Conservation (phyloP, 2,888 invertebrate species). For the Synanthedon andrenaeformis region DNA sequence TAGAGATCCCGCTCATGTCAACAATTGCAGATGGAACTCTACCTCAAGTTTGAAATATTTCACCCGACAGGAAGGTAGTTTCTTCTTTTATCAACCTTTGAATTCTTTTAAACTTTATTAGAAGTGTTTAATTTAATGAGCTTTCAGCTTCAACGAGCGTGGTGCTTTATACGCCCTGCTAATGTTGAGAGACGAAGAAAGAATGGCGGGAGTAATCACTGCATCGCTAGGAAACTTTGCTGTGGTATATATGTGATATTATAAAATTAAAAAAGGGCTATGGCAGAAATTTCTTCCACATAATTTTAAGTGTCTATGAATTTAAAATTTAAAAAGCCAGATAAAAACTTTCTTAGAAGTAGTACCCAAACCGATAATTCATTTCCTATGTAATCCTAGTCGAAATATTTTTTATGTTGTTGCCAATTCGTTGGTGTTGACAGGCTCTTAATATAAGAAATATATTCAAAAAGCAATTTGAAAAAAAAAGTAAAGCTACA, state of each 20-base stretch:
- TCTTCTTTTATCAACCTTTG: neutral
- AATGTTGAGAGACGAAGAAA: constrained; percentile 76
- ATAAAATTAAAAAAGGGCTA: neutral
- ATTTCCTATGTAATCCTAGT: too few relatives aligned
- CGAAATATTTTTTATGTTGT: too few relatives aligned
- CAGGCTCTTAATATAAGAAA: too few relatives aligned
- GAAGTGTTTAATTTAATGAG: neutral
- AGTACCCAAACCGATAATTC: too few relatives aligned
- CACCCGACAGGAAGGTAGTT: constrained; percentile 86
- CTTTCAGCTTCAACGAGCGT: constrained; percentile 84
- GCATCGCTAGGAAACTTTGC: constrained; percentile 95
- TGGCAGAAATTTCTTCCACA: too few relatives aligned
- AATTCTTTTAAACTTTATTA: neutral
- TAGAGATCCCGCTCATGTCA: constrained; percentile 80
- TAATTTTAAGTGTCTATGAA: neutral
- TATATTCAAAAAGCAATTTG: too few relatives aligned
- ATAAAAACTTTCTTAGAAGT: too few relatives aligned
- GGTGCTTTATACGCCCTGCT: constrained; percentile 85
- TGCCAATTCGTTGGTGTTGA: too few relatives aligned
- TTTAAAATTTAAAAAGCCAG: too few relatives aligned
- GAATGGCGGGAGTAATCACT: constrained; percentile 81
- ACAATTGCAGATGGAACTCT: constrained; percentile 80
- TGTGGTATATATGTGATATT: too few relatives aligned
- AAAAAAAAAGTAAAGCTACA: too few relatives aligned
- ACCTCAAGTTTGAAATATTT: constrained; percentile 88